Evolutionary conservation across 1,140 invertebrate species (phyloP).

Genomic region (Bombus cullumanus): DNA sequence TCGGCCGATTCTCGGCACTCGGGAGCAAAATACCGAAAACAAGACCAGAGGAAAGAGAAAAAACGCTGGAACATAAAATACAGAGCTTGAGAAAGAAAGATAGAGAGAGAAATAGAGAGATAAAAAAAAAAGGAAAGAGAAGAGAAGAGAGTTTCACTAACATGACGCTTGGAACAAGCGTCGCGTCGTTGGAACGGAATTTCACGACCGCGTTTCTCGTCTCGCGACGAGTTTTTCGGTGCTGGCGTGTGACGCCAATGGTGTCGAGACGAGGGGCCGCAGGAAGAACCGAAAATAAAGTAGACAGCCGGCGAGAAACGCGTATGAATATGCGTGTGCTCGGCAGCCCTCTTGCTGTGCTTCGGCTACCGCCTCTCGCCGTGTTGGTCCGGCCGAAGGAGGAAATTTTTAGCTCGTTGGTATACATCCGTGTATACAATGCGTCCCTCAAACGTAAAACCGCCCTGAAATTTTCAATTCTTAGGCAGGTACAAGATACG

Average conservation of each 20-base stretch:
- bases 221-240: slow-evolving; percentile 59
- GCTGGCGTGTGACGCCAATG: slow-evolving; percentile 65
- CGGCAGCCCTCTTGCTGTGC: not conserved
- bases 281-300: slow-evolving; percentile 77
- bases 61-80: not conserved
- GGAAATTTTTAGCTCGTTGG: slow-evolving; percentile 67
- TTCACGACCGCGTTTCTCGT: slow-evolving; percentile 53
- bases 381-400: slow-evolving; percentile 39
- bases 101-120: not conserved
- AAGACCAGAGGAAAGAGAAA: not conserved
- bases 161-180: too few relatives aligned
- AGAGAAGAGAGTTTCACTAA: not conserved
- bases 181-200: slow-evolving; percentile 23
- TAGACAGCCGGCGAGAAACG: slow-evolving; percentile 66
- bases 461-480: not conserved
- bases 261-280: slow-evolving; percentile 58
- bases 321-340: slow-evolving; percentile 57
- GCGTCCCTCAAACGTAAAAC: not conserved
- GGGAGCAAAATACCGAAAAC: too few relatives aligned
- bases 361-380: not conserved
- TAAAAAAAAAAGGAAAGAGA: too few relatives aligned
- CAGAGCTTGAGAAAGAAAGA: not conserved
- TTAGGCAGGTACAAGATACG: not conserved
- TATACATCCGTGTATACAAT: slow-evolving; percentile 25
- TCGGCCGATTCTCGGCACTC: too few relatives aligned